Evolutionary conservation across 2,888 invertebrate species (phyloP).

Genomic region (Pyrgus malvae): DNA sequence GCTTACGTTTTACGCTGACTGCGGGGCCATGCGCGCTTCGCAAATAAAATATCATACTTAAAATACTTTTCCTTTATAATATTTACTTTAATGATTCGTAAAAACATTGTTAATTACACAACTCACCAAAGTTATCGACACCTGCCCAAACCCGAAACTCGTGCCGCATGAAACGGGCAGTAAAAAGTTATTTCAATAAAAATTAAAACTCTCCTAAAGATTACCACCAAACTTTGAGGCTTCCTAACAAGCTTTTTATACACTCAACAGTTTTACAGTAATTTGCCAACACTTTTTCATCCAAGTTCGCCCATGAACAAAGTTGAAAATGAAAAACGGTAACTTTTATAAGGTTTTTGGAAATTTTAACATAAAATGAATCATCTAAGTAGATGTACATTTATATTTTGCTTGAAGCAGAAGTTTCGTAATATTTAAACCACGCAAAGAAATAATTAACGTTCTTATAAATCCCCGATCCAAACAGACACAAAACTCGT

Average conservation of each 20-base stretch:
- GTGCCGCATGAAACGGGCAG: neutral
- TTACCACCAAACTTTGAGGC: conserved; percentile 15
- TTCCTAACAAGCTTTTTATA: conserved; percentile 13
- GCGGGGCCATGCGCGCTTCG: too few relatives aligned
- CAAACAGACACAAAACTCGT: too few relatives aligned
- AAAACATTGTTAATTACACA: too few relatives aligned
- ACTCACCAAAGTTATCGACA: neutral
- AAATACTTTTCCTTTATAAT: too few relatives aligned
- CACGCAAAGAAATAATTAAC: too few relatives aligned
- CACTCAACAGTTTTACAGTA: conserved; percentile 19
- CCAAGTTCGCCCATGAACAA: conserved; percentile 13
- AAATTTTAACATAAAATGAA: neutral
- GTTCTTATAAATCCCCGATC: too few relatives aligned
- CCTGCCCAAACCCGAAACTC: neutral
- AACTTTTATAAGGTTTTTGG: conserved; percentile 8
- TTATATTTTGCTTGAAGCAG: too few relatives aligned
- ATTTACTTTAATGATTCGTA: too few relatives aligned
- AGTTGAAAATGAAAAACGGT: conserved; percentile 3
- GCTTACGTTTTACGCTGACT: too few relatives aligned
- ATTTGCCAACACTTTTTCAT: conserved; percentile 19
- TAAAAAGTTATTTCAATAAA: conserved; percentile 14
- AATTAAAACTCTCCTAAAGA: conserved; percentile 12
- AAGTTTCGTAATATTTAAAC: neutral
- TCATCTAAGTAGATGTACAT: neutral
- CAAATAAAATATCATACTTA: too few relatives aligned